A percentile compares a stretch with the other conserved stretches of the same genome.
phyloP scores from a whole-genome alignment of 2,797 vertebrate genomes.

The Cryptoblepharus egeriae region DNA sequence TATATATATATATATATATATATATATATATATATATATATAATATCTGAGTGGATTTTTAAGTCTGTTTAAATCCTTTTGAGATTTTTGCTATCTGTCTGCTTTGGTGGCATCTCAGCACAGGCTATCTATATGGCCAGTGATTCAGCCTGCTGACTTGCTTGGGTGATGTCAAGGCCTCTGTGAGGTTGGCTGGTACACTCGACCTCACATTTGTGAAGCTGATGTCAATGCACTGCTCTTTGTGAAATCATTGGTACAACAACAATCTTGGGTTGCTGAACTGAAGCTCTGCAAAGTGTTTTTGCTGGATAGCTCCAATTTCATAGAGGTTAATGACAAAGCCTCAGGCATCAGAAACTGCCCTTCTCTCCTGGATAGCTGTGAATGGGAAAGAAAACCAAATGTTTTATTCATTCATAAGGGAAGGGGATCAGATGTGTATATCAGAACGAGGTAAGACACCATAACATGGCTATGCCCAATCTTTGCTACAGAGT shows the following conservation, averaged over 20 bases:
- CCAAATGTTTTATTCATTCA: not conserved
- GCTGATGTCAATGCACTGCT: slow-evolving; percentile 22
- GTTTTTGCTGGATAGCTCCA: not conserved
- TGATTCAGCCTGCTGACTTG: not conserved
- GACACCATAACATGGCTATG: not conserved
- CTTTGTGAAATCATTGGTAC: slow-evolving; percentile 30
- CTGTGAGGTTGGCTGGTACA: not conserved
- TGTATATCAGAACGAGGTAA: slow-evolving; percentile 27
- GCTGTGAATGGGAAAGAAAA: slow-evolving; percentile 33
- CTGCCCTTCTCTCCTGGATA: not conserved
- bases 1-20: too few relatives aligned
- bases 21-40: too few relatives aligned
- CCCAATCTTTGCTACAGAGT: not conserved
- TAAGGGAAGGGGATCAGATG: not conserved
- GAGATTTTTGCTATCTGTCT: not conserved
- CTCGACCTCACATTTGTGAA: slow-evolving; percentile 7
- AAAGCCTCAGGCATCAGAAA: slow-evolving; percentile 1
- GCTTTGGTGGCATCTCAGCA: not conserved
- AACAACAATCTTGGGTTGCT: not conserved
- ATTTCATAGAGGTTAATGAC: not conserved
- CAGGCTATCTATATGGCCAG: not conserved
- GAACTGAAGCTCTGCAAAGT: not conserved
- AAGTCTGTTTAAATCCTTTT: not conserved
- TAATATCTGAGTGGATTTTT: too few relatives aligned
- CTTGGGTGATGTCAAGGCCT: not conserved